A percentile compares a stretch with the other conserved stretches of the same genome.
phyloP scores from a whole-genome alignment of 2,113 vertebrate genomes.

The Tupaia tana region DNA sequence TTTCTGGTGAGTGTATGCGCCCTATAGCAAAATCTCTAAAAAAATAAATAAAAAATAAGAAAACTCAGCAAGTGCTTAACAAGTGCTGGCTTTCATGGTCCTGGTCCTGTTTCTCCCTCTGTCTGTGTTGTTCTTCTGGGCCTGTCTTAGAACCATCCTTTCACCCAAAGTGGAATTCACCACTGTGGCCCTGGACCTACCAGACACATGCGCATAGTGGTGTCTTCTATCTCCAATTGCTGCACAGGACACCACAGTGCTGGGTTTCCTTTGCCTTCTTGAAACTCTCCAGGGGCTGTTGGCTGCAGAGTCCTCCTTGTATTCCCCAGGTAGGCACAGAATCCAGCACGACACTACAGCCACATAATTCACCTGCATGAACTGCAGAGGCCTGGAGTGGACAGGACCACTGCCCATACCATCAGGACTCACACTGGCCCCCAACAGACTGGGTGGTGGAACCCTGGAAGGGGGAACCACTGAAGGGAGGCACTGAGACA shows the following conservation, averaged over 20 bases:
- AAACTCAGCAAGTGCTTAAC: not conserved
- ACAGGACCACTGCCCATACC: no score
- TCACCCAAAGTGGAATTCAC: not conserved
- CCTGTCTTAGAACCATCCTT: not conserved
- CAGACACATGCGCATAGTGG: accelerated
- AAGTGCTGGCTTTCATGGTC: not conserved
- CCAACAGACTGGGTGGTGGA: not conserved
- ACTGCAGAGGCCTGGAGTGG: not conserved
- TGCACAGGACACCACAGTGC: not conserved
- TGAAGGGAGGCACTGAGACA: not conserved
- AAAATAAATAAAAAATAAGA: no score
- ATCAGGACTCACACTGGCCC: not conserved
- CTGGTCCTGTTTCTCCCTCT: not conserved
- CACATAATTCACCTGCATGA: not conserved
- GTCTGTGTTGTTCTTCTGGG: not conserved
- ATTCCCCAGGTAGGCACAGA: not conserved
- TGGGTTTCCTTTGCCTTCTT: not conserved
- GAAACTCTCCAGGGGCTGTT: not conserved
- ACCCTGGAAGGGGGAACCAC: not conserved
- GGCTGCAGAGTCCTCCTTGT: not conserved
- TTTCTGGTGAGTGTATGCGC: no score
- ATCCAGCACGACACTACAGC: not conserved
- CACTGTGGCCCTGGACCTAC: not conserved
- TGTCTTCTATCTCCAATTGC: not conserved
- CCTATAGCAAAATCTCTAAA: no score